Base-by-base conservation (phyloP, 2,113 vertebrate genomes). In the Clarias gariepinus region DNA sequence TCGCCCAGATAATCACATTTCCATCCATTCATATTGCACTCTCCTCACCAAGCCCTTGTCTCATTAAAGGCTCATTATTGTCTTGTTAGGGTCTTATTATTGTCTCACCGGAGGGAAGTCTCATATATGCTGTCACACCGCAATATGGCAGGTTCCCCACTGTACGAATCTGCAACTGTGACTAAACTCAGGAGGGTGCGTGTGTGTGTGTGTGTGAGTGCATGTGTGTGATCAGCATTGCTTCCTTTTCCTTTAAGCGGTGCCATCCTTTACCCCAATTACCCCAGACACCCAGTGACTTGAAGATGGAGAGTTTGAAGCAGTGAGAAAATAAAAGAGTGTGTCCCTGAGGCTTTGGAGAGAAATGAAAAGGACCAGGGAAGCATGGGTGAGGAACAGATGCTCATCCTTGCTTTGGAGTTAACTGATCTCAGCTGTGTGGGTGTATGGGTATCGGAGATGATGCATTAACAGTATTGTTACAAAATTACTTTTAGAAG, bases 261-360 rank as follows among this genome's bases (percentile, higher is more conserved):
- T 78, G 66, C 78, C 81, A 88, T 86, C 85, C n/a, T 88, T 88
- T 86, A 90, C 83, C 82, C 86, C 84, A 88, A 90, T 88, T 88
- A 86, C 84, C 83, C 77, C 64, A 81, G 81, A 88, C 23, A 60
- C 66, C 69, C 57, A 57, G 61, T 55, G 60, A 68, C 77, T 73
- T 36, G 61, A 71, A 87, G 82, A 82, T 81, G 76, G 86, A 87
- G 85, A 81, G 85, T 73, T 58, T 25, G n/a, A 85, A 88, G 55
- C 71, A 86, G 76, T 30, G 28, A 68, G 76, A 87, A 28, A 78
- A 66, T 77, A 60, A 86, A 41, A 69, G 52, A 71, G 19, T 19
- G 21, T 57, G 52, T 85, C 68, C 63, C 60, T 81, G 61, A 82
- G 82, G 88, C 58, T 87, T 69, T 84, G 55, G 53, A 89, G 60